A percentile compares a stretch with the other conserved stretches of the same genome.
Evolutionary conservation across 2,797 vertebrate genomes (phyloP).

Genomic region (Ceyx erithaca): DNA sequence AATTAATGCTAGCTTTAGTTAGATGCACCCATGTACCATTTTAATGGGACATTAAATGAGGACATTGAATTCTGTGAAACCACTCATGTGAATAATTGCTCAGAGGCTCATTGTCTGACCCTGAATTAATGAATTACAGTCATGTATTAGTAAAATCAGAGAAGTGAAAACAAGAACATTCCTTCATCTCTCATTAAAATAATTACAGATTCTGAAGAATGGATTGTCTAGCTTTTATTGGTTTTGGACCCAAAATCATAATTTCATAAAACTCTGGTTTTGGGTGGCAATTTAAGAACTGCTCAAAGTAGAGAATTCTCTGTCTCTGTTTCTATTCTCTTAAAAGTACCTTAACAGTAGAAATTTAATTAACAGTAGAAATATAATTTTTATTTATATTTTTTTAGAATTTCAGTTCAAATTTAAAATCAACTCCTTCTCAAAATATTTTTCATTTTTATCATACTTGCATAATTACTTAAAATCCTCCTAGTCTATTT

Average conservation of each 20-base stretch:
- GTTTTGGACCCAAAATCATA: neutral
- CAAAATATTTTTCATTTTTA: neutral
- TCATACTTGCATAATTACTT: neutral
- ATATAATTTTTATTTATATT: too few species aligned
- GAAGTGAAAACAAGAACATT: conserved; percentile 51
- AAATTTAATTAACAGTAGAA: too few species aligned
- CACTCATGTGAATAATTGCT: conserved; percentile 62
- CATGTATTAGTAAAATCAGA: conserved; percentile 39
- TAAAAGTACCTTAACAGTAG: neutral
- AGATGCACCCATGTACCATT: conserved; percentile 9
- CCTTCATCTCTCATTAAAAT: conserved; percentile 20
- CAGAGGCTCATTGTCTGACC: conserved; percentile 60
- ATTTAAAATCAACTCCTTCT: too few species aligned
- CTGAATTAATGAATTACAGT: conserved; percentile 63
- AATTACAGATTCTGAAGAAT: neutral
- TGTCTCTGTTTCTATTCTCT: neutral
- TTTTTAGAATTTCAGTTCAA: too few species aligned
- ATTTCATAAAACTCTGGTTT: neutral
- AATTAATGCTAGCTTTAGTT: conserved; percentile 36
- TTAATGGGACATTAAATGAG: conserved; percentile 55
- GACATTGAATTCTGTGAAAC: conserved; percentile 39
- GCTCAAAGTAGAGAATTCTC: neutral
- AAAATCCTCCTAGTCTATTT: neutral
- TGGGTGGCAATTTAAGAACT: neutral
- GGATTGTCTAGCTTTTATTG: neutral